Conservation (phyloP, 2,113 vertebrate genomes). For the Sander lucioperca region DNA sequence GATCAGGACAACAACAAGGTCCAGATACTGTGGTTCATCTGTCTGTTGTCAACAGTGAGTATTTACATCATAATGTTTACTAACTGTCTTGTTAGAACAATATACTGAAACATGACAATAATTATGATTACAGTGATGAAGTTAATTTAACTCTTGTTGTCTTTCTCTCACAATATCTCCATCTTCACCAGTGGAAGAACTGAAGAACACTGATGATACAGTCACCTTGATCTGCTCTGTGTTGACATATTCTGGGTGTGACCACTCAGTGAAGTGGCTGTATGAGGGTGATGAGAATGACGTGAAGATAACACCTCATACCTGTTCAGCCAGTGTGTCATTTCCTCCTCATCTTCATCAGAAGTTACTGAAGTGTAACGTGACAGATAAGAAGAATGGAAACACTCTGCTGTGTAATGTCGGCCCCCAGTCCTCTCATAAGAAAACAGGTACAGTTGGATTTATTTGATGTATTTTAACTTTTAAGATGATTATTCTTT, state of each 20-base stretch:
- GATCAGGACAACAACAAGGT: background rate
- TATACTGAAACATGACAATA: background rate
- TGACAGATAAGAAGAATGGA: background rate
- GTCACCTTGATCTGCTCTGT: background rate
- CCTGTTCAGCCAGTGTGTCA: background rate
- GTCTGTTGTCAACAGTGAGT: constrained; percentile 37
- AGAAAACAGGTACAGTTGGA: background rate
- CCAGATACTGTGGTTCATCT: rapidly evolving
- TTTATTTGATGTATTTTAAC: background rate
- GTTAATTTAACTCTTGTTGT: background rate
- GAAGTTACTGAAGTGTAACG: background rate
- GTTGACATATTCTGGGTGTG: background rate
- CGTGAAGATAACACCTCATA: rapidly evolving
- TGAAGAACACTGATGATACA: rapidly evolving
- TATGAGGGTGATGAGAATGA: background rate
- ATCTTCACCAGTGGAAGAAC: background rate
- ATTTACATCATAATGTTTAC: background rate
- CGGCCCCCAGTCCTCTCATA: rapidly evolving
- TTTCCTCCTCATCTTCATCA: background rate
- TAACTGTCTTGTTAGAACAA: constrained; percentile 9
- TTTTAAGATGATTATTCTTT: background rate
- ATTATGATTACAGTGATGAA: background rate
- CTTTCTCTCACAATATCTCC: background rate
- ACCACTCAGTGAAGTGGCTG: background rate
- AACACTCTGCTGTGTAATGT: rapidly evolving